These are phyloP conservation scores for Hephaestus fuliginosus DNA, from an alignment of 2,797 vertebrate species.

Conservation along the genomic window DNA sequence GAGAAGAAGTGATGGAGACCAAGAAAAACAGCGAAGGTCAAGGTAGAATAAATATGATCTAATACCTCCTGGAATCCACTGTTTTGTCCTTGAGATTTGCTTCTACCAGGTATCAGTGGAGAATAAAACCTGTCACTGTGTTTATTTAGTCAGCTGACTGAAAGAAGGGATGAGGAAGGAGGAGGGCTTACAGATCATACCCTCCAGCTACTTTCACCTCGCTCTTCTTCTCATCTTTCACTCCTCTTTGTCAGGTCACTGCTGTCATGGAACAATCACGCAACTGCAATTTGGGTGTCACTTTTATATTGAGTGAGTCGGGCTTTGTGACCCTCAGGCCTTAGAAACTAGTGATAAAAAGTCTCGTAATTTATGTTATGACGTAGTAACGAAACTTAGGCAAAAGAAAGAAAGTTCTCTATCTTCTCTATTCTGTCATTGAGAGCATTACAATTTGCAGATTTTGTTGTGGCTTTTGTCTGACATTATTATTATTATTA, in stretches of 20 bases:
- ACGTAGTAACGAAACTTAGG: too few species aligned
- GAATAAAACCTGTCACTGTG: slow-evolving; percentile 42
- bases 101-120: slow-evolving; percentile 19
- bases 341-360: slow-evolving; percentile 18
- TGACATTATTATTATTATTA: too few species aligned
- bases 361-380: neutral
- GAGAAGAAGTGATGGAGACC: neutral
- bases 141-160: slow-evolving; percentile 58
- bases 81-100: slow-evolving; percentile 1
- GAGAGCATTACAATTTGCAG: neutral
- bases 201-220: slow-evolving; percentile 52
- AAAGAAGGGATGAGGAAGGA: slow-evolving; percentile 7
- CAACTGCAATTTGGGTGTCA: slow-evolving; percentile 50
- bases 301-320: slow-evolving; percentile 10
- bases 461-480: slow-evolving; percentile 3
- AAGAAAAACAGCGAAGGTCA: neutral
- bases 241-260: slow-evolving; percentile 39
- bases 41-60: slow-evolving; percentile 28
- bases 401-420: neutral
- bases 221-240: slow-evolving; percentile 13
- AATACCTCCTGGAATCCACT: slow-evolving; percentile 67
- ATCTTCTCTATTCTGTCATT: neutral
- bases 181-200: slow-evolving; percentile 10
- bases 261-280: slow-evolving; percentile 49
- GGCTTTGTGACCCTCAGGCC: slow-evolving; percentile 11